Percentiles rank a stretch among this genome's conserved stretches.
These are phyloP conservation scores for Lottia scabra DNA, from an alignment of 2,888 invertebrate genomes.

Conservation along the genomic window DNA sequence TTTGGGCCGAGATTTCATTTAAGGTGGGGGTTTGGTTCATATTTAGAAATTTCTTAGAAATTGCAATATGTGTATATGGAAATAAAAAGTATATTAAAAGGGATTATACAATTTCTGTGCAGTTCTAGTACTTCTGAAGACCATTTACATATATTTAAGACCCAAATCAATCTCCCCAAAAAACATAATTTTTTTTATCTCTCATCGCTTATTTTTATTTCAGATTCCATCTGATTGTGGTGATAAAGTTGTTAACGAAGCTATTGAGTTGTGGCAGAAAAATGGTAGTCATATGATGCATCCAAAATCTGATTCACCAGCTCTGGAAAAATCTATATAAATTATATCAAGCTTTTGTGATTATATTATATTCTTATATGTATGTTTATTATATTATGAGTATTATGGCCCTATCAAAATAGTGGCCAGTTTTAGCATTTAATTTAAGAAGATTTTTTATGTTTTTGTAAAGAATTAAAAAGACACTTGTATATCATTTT, in stretches of 20 bases:
- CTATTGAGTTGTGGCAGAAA: slow-evolving; percentile 87
- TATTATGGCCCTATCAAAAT: neutral
- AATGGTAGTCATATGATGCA: slow-evolving; percentile 73
- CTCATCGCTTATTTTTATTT: slow-evolving; percentile 43
- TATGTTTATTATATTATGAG: slow-evolving; percentile 9
- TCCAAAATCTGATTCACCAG: slow-evolving; percentile 49
- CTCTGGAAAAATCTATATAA: slow-evolving; percentile 17
- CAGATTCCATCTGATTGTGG: slow-evolving; percentile 84
- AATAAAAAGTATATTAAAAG: no score
- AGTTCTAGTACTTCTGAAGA: no score
- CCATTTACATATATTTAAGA: no score
- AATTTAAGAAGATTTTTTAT: no score
- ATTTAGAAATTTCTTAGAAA: no score
- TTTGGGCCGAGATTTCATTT: no score
- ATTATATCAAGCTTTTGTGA: neutral
- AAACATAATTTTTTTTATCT: neutral
- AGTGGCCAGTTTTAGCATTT: neutral
- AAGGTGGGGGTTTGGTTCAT: no score
- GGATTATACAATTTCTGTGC: no score
- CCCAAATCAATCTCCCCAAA: no score
- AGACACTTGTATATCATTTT: no score
- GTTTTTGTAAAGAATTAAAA: no score
- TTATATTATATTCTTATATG: neutral
- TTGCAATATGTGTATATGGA: no score
- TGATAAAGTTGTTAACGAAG: slow-evolving; percentile 86